phyloP scores from a whole-genome alignment of 2,797 vertebrate genomes.

The Cossypha dichroa region DNA sequence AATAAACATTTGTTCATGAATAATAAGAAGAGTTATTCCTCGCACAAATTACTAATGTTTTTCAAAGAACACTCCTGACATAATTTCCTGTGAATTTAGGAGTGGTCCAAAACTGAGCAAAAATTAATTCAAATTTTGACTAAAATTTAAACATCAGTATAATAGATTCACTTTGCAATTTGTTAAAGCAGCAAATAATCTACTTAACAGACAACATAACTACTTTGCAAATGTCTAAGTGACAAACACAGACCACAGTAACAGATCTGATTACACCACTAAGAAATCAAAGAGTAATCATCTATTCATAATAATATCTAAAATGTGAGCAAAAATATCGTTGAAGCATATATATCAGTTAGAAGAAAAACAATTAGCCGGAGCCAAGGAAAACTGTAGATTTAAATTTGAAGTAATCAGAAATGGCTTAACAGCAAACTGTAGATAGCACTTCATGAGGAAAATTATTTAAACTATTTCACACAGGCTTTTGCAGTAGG shows the following conservation, averaged over 20 bases:
- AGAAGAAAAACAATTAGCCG: neutral
- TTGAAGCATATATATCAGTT: neutral
- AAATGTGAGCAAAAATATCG: neutral
- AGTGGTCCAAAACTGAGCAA: neutral
- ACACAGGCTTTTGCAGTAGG: neutral
- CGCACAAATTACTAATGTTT: neutral
- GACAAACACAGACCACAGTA: neutral
- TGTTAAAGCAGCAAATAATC: neutral
- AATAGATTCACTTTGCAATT: neutral
- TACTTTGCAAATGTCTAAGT: neutral
- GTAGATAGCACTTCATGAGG: neutral
- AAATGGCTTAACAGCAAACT: neutral
- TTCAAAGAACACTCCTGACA: neutral
- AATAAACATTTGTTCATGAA: neutral
- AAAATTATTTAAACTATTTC: slow-evolving; percentile 4
- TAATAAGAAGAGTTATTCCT: neutral
- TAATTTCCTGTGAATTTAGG: neutral
- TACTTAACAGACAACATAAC: neutral
- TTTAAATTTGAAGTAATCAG: slow-evolving; percentile 15
- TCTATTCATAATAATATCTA: neutral
- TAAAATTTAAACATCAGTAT: neutral
- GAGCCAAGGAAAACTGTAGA: neutral
- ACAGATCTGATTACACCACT: neutral
- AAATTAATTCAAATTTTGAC: neutral
- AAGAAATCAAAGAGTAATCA: neutral